A percentile compares a stretch with the other conserved stretches of the same genome.
phyloP scores from a whole-genome alignment of 1,140 invertebrate species.

The Adoxophyes honmai region DNA sequence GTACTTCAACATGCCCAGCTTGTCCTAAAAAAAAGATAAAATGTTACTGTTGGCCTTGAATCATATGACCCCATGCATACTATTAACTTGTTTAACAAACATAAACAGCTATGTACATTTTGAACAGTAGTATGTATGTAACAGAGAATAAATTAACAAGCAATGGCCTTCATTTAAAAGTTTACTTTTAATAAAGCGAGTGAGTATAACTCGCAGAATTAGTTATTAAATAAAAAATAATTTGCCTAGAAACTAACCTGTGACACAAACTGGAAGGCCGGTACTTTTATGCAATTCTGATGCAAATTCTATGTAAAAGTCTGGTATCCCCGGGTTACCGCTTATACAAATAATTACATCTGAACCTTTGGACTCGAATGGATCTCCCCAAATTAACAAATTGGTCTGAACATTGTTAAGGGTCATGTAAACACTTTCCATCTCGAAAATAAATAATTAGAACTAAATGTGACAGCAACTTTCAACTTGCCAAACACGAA shows the following conservation, averaged over 20 bases:
- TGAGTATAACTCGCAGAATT: no score
- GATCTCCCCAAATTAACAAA: conserved; percentile 48
- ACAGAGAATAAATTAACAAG: no score
- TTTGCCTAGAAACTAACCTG: conserved; percentile 43
- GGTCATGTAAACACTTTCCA: conserved; percentile 38
- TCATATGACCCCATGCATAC: no score
- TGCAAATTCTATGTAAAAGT: conserved; percentile 61
- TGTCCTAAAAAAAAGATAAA: conserved; percentile 43
- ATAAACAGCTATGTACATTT: no score
- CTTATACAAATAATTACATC: conserved; percentile 62
- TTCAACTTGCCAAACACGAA: no score
- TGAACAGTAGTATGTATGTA: no score
- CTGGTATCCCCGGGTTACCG: conserved; percentile 59
- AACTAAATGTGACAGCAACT: no score
- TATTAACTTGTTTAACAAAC: no score
- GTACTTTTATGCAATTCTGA: conserved; percentile 40
- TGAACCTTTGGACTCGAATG: conserved; percentile 34
- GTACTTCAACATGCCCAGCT: conserved; percentile 53
- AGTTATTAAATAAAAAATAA: no score
- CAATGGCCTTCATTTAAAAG: no score
- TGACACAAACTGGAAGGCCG: conserved; percentile 48
- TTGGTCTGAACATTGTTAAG: conserved; percentile 45
- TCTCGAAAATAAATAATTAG: conserved; percentile 18
- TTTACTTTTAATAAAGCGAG: no score
- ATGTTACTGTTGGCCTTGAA: no score